These are phyloP conservation scores for Drosophila tsacasi DNA, from an alignment of 1,140 invertebrate genomes.

Conservation along the genomic window DNA sequence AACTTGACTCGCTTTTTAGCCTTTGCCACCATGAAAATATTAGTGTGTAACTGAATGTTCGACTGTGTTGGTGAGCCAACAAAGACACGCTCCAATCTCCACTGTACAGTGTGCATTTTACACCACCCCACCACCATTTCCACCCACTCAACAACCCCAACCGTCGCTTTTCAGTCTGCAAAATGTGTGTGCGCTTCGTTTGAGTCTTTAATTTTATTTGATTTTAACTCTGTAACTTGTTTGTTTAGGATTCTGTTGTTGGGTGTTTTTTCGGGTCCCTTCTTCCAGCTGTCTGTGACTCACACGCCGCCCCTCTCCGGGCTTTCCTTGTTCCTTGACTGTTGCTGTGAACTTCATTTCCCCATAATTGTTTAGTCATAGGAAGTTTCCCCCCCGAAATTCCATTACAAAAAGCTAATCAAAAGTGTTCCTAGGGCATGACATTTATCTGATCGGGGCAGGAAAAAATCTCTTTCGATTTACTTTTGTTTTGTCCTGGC, in stretches of 20 bases:
- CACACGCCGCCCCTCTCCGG: neutral
- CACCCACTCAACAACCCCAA: constrained; percentile 18
- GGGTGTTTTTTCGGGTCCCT: constrained; percentile 17
- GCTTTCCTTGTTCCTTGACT: neutral
- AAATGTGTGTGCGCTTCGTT: constrained; percentile 51
- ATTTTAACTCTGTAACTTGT: constrained; percentile 58
- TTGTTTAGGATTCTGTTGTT: constrained; percentile 55
- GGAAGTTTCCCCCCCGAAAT: neutral
- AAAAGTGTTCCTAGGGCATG: constrained; percentile 14
- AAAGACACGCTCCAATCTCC: constrained; percentile 48
- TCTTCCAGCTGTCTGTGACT: constrained; percentile 27
- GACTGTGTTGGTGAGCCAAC: constrained; percentile 28
- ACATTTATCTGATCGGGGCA: constrained; percentile 39
- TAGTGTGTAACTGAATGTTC: constrained; percentile 2
- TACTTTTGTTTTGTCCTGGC: constrained; percentile 14
- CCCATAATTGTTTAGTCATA: constrained; percentile 21
- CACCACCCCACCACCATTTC: neutral
- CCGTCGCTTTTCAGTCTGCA: constrained; percentile 15
- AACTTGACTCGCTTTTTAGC: constrained; percentile 49
- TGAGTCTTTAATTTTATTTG: constrained; percentile 68
- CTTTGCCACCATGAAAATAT: constrained; percentile 42
- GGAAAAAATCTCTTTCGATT: constrained; percentile 14
- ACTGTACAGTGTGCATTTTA: constrained; percentile 1
- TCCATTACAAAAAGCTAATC: constrained; percentile 37
- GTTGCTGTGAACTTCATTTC: constrained; percentile 26